phyloP scores from a whole-genome alignment of 2,888 invertebrate genomes.

The Yponomeuta malinellus region DNA sequence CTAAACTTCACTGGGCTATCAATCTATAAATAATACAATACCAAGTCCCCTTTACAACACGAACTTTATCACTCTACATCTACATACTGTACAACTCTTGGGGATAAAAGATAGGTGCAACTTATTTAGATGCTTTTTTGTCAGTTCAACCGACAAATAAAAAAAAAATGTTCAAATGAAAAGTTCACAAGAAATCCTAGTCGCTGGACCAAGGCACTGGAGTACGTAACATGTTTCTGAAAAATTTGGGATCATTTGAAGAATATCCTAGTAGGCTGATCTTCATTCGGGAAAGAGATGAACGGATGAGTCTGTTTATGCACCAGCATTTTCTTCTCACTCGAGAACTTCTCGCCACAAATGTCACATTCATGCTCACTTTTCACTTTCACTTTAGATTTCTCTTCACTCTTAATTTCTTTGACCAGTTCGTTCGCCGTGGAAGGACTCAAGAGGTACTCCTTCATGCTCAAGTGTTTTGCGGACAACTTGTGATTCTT shows the following conservation, averaged over 20 bases:
- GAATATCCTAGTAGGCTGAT: conserved; percentile 68
- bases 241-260: conserved; percentile 40
- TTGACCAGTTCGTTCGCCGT: conserved; percentile 21
- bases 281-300: conserved; percentile 66
- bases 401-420: conserved; percentile 32
- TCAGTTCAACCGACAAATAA: too few relatives aligned
- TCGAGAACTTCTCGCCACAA: conserved; percentile 57
- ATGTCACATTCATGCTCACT: conserved; percentile 48
- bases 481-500: conserved; percentile 55
- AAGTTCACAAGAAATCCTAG: not conserved
- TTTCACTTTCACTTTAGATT: conserved; percentile 34
- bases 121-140: too few relatives aligned
- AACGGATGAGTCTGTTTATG: conserved; percentile 69
- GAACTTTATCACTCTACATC: too few relatives aligned
- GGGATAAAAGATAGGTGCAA: too few relatives aligned
- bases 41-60: too few relatives aligned
- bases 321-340: conserved; percentile 51
- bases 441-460: conserved; percentile 51
- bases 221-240: not conserved
- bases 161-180: not conserved
- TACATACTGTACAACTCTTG: too few relatives aligned
- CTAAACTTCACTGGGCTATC: too few relatives aligned
- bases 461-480: conserved; percentile 61
- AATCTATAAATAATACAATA: too few relatives aligned
- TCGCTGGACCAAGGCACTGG: not conserved